A percentile compares a stretch with the other conserved stretches of the same genome.
These are phyloP conservation scores for Neogale vison DNA, from an alignment of 2,113 vertebrate species.

Conservation along the genomic window DNA sequence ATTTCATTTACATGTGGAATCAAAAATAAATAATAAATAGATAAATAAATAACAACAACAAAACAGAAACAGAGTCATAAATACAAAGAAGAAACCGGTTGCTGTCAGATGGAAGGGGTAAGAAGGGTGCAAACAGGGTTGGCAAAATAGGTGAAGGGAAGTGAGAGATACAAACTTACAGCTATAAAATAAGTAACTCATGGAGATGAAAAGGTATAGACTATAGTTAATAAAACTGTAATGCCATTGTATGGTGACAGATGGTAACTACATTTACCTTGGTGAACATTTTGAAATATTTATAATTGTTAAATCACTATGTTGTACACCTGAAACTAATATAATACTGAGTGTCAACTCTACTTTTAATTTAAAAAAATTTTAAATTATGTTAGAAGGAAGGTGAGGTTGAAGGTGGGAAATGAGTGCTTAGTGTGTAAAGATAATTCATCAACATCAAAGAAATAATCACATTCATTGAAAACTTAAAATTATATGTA, in stretches of 20 bases:
- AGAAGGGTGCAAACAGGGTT: neutral
- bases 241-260: no score
- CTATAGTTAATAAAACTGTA: no score
- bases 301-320: neutral
- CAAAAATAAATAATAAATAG: no score
- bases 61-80: neutral
- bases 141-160: neutral
- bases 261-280: no score
- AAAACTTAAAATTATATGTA: neutral
- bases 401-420: neutral
- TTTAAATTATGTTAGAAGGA: neutral
- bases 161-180: neutral
- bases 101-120: neutral
- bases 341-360: neutral
- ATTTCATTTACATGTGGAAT: no score
- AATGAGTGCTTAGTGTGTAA: neutral
- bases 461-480: neutral
- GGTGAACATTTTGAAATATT: no score
- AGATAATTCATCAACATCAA: neutral
- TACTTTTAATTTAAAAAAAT: neutral
- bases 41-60: no score
- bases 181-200: no score
- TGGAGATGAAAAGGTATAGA: no score
- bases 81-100: neutral
- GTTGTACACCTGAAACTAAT: neutral